A percentile compares a stretch with the other conserved stretches of the same genome.
Conservation (phyloP, 2,888 invertebrate species). For the Acleris sparsana region DNA sequence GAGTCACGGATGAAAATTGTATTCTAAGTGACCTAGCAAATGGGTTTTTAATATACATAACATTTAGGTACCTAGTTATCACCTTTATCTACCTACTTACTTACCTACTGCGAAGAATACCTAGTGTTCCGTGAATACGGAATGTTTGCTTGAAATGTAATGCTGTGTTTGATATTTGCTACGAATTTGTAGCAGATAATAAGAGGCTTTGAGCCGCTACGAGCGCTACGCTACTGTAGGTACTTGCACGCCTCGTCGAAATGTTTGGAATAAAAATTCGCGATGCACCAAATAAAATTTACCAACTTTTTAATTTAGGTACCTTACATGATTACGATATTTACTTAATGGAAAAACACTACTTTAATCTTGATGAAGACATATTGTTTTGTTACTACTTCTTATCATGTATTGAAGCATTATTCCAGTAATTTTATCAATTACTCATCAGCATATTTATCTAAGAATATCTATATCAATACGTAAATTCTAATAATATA, state of each 20-base stretch:
- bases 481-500: too few species aligned
- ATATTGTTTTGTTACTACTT: too few species aligned
- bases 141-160: neutral
- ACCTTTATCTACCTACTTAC: neutral
- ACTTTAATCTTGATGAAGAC: too few species aligned
- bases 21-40: constrained; percentile 7
- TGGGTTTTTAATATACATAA: constrained; percentile 26
- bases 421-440: too few species aligned
- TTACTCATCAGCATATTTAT: too few species aligned
- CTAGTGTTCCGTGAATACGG: neutral
- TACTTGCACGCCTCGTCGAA: neutral
- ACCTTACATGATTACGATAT: too few species aligned
- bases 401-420: too few species aligned
- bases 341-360: too few species aligned
- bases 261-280: too few species aligned
- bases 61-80: constrained; percentile 11
- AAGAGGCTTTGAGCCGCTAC: constrained; percentile 11
- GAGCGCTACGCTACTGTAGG: constrained; percentile 7
- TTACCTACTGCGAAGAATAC: neutral
- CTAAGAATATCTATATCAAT: too few species aligned
- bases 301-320: too few species aligned
- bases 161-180: constrained; percentile 9
- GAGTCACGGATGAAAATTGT: constrained; percentile 18
- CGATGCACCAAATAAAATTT: too few species aligned
- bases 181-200: constrained; percentile 14